Evolutionary conservation across 2,888 invertebrate genomes (phyloP).

Genomic region (Limnephilus auricula): DNA sequence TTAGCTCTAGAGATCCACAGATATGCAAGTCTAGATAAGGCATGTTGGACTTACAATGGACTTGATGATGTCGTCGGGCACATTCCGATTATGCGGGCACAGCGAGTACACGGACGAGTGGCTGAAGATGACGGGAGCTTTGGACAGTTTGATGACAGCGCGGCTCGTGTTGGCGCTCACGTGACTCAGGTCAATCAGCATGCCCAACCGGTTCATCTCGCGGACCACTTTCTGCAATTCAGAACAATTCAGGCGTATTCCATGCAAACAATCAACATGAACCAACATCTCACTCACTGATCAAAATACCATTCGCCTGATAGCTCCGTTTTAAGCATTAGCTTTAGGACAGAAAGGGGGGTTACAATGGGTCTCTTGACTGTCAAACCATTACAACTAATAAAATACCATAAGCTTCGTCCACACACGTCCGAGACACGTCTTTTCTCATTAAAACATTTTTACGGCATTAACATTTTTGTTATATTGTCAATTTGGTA

Average conservation of each 20-base stretch:
- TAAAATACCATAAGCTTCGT: too few relatives aligned
- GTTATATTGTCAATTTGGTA: too few relatives aligned
- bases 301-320: background rate
- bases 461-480: too few relatives aligned
- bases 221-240: constrained; percentile 80
- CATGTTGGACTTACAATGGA: constrained; percentile 73
- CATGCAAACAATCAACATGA: background rate
- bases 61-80: constrained; percentile 82
- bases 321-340: too few relatives aligned
- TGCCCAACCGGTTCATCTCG: constrained; percentile 89
- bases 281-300: background rate
- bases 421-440: too few relatives aligned
- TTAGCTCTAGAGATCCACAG: background rate
- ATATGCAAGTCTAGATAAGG: background rate
- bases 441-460: too few relatives aligned
- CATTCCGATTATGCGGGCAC: constrained; percentile 85
- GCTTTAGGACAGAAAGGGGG: too few relatives aligned
- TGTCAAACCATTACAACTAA: too few relatives aligned
- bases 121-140: constrained; percentile 86
- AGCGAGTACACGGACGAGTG: constrained; percentile 85
- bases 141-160: constrained; percentile 81
- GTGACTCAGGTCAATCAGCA: constrained; percentile 87
- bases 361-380: too few relatives aligned
- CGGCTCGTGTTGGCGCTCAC: constrained; percentile 84
- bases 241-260: background rate